These are phyloP conservation scores for Aphidius colemani DNA, from an alignment of 2,888 invertebrate genomes.

Conservation along the genomic window DNA sequence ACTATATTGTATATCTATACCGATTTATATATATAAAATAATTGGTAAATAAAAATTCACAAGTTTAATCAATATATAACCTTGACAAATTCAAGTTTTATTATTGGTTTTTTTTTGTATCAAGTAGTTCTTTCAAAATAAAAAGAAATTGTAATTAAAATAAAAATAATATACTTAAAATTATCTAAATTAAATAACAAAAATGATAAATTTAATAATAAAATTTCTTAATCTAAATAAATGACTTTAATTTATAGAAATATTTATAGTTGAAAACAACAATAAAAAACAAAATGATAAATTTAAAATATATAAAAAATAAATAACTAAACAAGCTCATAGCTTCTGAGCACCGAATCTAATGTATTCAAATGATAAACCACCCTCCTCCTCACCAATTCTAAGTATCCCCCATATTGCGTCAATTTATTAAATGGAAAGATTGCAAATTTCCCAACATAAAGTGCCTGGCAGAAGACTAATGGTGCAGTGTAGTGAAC, in stretches of 20 bases:
- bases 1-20: slow-evolving; percentile 9
- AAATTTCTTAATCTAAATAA: too few species aligned
- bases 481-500: slow-evolving; percentile 45
- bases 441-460: slow-evolving; percentile 60
- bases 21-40: neutral
- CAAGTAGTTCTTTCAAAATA: neutral
- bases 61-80: neutral
- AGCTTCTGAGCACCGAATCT: slow-evolving; percentile 34
- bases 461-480: slow-evolving; percentile 57
- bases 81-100: neutral
- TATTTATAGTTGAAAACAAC: neutral
- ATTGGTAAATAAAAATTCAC: too few species aligned
- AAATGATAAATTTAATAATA: too few species aligned
- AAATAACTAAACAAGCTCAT: slow-evolving; percentile 15
- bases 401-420: slow-evolving; percentile 29
- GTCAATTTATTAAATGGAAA: slow-evolving; percentile 61
- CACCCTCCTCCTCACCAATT: slow-evolving; percentile 39
- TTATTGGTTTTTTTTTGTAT: neutral
- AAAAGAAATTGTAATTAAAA: too few species aligned
- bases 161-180: too few species aligned
- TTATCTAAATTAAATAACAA: too few species aligned
- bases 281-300: neutral
- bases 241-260: neutral
- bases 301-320: neutral
- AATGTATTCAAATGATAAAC: slow-evolving; percentile 58